Evolutionary conservation across 2,113 vertebrate species (phyloP), one percentile per base, ranked within the genome.

Genomic region (Arenaria interpres): DNA sequence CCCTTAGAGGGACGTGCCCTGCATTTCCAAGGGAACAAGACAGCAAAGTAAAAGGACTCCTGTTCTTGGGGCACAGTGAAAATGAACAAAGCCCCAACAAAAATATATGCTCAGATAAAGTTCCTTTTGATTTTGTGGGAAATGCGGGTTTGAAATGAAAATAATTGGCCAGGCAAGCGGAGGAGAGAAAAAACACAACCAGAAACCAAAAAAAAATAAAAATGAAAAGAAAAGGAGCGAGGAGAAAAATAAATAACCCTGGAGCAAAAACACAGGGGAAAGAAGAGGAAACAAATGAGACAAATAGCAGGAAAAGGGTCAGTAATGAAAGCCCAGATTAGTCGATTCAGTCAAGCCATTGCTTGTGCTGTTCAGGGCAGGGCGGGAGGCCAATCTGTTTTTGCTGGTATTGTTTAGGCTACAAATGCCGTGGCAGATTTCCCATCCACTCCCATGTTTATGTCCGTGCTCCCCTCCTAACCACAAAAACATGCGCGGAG

Each of bases 281-380:
- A 90, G 66, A 93, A 53, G 57, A 92, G 71, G 78, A 88, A 95
- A 89, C 81, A 94, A 96, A 97, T 71, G 84, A 97, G 91, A 91
- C 62, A 92, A 95, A 93, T 89, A 93, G 84, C 57, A 95, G 93
- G 77, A 91, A 96, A 92, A 95, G 77, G 93, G 80, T 91, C 92
- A 80, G 91, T 79, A 91, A 92, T 88, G 89, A 96, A 96, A 95
- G 85, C 54, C 81, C 89, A 67, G 84, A 95, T 93, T 89, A 89
- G 81, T 94, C 10, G 24, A 76, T 80, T 92, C 84, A 95, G 87
- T 46, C 96, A 68, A 93, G 83, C 69, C 92, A 41, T 28, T 56
- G 88, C 92, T 74, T 68, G 79, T n/a, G 68, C 95, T 68, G 85
- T 33, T 88, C 45, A 25, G 87, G 71, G 77, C 86, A 90, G 89